phyloP scores from a whole-genome alignment of 2,888 invertebrate genomes.

The Cremastinae sp. region DNA sequence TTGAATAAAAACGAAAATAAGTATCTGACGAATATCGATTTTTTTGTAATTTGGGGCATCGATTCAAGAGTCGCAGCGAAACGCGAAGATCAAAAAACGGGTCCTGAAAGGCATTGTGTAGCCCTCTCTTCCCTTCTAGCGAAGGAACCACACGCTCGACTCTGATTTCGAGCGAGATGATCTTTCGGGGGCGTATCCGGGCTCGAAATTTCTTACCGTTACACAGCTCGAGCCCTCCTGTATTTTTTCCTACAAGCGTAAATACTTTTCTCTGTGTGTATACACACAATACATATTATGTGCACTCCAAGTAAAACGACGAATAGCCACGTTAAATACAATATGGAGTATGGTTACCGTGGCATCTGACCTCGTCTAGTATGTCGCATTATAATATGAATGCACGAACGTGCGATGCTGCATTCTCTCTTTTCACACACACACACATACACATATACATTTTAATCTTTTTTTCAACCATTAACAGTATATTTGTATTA shows the following conservation, averaged over 20 bases:
- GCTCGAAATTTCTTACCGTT: constrained; percentile 69
- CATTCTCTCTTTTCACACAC: constrained; percentile 31
- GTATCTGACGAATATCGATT: too few relatives aligned
- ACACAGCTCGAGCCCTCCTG: constrained; percentile 45
- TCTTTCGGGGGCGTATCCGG: constrained; percentile 75
- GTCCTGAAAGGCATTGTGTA: constrained; percentile 25
- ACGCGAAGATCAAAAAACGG: constrained; percentile 23
- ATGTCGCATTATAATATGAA: constrained; percentile 79
- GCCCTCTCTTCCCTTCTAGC: constrained; percentile 38
- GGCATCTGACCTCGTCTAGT: constrained; percentile 77
- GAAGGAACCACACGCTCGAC: constrained; percentile 34
- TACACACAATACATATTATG: constrained; percentile 16
- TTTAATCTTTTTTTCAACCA: constrained; percentile 40
- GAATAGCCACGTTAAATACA: constrained; percentile 64
- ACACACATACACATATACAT: background rate
- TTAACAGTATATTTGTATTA: constrained; percentile 36
- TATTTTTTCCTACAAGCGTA: constrained; percentile 4
- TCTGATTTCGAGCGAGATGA: constrained; percentile 67
- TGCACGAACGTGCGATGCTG: constrained; percentile 65
- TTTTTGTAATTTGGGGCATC: constrained; percentile 4
- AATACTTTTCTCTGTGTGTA: background rate
- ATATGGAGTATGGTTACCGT: constrained; percentile 73
- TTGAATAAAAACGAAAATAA: too few relatives aligned
- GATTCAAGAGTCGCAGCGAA: constrained; percentile 23
- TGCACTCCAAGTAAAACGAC: constrained; percentile 42